phyloP scores from a whole-genome alignment of 2,888 invertebrate genomes.

The Ichneumon xanthorius region DNA sequence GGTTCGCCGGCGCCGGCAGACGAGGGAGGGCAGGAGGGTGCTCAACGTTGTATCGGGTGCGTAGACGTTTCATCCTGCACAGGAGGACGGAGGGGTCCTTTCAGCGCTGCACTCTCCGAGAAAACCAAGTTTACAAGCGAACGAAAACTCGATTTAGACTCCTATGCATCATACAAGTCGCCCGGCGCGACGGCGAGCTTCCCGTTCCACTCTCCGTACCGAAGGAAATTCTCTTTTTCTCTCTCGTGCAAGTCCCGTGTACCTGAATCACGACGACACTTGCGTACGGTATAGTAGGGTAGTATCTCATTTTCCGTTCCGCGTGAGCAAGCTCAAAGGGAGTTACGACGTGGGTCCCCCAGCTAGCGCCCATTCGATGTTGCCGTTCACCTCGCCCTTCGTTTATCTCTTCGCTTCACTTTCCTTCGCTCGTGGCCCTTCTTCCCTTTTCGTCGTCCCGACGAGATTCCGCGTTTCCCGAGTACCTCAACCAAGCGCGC shows the following conservation, averaged over 20 bases:
- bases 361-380: slow-evolving; percentile 22
- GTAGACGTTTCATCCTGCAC: slow-evolving; percentile 76
- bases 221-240: slow-evolving; percentile 30
- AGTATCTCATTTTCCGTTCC: slow-evolving; percentile 75
- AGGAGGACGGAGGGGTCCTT: slow-evolving; percentile 71
- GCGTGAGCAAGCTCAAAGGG: slow-evolving; percentile 72
- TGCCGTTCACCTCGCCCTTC: slow-evolving; percentile 13
- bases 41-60: slow-evolving; percentile 63
- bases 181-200: slow-evolving; percentile 40
- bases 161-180: slow-evolving; percentile 78
- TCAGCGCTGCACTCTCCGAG: slow-evolving; percentile 72
- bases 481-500: not conserved
- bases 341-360: slow-evolving; percentile 29
- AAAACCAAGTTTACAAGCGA: slow-evolving; percentile 82
- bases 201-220: slow-evolving; percentile 47
- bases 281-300: slow-evolving; percentile 5
- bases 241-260: slow-evolving; percentile 19
- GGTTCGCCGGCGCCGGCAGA: slow-evolving; percentile 61
- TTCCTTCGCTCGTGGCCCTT: slow-evolving; percentile 5
- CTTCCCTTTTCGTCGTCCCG: slow-evolving; percentile 2
- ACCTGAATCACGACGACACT: slow-evolving; percentile 70
- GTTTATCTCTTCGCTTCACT: slow-evolving; percentile 34
- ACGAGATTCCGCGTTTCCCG: slow-evolving; percentile 2
- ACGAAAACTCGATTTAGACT: slow-evolving; percentile 81
- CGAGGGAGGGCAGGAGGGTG: slow-evolving; percentile 1